Conservation (phyloP, 1,140 invertebrate species). For the Panagrolaimus sp. region DNA sequence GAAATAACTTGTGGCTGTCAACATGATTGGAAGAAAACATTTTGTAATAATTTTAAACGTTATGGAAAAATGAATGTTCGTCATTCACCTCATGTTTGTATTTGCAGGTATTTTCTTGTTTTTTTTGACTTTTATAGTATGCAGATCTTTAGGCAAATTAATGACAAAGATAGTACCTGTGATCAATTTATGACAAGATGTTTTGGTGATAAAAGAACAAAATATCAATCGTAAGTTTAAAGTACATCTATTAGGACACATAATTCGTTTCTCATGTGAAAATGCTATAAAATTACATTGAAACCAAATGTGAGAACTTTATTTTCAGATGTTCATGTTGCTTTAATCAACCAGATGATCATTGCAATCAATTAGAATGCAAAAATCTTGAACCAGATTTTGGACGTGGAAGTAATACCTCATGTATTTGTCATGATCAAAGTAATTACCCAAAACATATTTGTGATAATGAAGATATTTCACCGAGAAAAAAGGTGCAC, state of each 20-base stretch:
- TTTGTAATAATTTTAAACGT: neutral
- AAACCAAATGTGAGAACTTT: no score
- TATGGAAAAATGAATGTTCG: neutral
- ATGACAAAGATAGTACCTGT: constrained; percentile 22
- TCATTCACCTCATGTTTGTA: constrained; percentile 33
- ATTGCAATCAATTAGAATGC: constrained; percentile 40
- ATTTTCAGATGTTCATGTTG: constrained; percentile 41
- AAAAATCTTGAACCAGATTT: constrained; percentile 34
- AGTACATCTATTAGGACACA: neutral
- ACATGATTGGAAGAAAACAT: constrained; percentile 10
- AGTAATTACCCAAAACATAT: constrained; percentile 21
- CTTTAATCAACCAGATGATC: constrained; percentile 41
- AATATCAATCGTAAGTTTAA: constrained; percentile 11
- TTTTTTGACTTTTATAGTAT: neutral
- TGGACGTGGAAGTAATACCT: constrained; percentile 30
- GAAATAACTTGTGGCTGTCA: constrained; percentile 3
- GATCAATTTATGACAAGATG: constrained; percentile 37
- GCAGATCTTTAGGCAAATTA: constrained; percentile 18
- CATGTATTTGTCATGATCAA: constrained; percentile 37
- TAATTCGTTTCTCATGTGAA: no score
- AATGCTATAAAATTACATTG: no score
- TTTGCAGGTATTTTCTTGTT: constrained; percentile 31
- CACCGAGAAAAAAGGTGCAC: neutral
- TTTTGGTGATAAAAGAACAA: constrained; percentile 24
- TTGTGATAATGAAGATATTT: constrained; percentile 7